Evolutionary conservation across 2,888 invertebrate species (phyloP).

Genomic region (Torymus aiolomorphi): DNA sequence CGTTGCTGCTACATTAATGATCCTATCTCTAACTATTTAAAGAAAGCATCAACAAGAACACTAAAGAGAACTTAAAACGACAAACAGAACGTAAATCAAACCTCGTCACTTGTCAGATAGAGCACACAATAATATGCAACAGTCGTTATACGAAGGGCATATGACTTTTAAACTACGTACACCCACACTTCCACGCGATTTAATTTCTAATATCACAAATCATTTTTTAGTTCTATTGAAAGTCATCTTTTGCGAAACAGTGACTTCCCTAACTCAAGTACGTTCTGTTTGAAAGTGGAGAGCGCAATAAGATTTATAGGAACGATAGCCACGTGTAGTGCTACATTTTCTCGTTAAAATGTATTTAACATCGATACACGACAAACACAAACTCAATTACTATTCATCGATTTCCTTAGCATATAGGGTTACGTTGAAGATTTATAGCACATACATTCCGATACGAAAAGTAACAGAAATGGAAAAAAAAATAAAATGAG

Average conservation of each 20-base stretch:
- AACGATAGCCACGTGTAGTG: constrained; percentile 1
- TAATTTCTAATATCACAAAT: no score
- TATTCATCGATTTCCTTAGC: constrained; percentile 40
- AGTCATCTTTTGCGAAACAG: no score
- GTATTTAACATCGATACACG: constrained; percentile 14
- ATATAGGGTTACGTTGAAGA: constrained; percentile 35
- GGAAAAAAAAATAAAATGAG: constrained; percentile 40
- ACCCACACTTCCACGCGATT: no score
- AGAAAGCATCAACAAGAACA: constrained; percentile 40
- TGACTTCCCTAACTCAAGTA: no score
- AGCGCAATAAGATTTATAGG: constrained; percentile 1
- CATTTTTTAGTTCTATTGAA: no score
- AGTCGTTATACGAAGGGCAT: no score
- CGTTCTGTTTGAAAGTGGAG: not conserved
- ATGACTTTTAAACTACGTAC: no score
- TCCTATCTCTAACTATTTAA: constrained; percentile 69
- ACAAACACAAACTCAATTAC: constrained; percentile 38
- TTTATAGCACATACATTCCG: constrained; percentile 56
- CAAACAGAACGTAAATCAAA: constrained; percentile 21
- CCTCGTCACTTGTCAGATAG: constrained; percentile 31
- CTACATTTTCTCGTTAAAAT: constrained; percentile 20
- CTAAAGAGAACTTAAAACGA: constrained; percentile 12
- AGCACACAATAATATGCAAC: no score
- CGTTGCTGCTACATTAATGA: constrained; percentile 71
- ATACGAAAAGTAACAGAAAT: constrained; percentile 17